Base-by-base conservation (phyloP, 2,113 vertebrate genomes). In the Callorhinus ursinus region DNA sequence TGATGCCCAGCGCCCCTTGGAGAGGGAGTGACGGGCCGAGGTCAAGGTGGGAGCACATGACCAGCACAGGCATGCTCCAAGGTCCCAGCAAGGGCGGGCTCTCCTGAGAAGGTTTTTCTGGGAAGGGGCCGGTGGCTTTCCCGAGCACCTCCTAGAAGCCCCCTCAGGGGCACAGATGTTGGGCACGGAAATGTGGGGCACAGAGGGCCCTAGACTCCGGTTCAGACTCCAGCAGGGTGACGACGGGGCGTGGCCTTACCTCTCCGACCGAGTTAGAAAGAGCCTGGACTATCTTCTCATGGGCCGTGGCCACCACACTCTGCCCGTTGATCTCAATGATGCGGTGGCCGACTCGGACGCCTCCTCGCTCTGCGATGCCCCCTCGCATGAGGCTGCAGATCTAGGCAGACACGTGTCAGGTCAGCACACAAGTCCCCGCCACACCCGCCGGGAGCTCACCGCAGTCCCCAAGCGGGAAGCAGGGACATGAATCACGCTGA, bases 261-360 rank as follows among this genome's bases (percentile, higher is more conserved):
- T 99, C 99, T 94, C 99, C 99, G 31, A 99, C 99, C 0, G 99
- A 99, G 98, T 99, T 99, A 2, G 99, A 99, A 98, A 99, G 92
- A 11, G 99, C 99, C 95, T 99, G 99, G 57, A 99, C 99, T 13
- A 99, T 99, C 99, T 99, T 99, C 98, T 99, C 99, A 0, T 99
- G 99, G 53, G 99, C 99, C 0, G 99, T 99, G 59, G 99, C 99
- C 98, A 99, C 99, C 12, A 99, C 99, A 0, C 99, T 99, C 98
- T 99, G 99, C 63, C 99, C 99, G 0, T 99, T 99, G 99, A 99
- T 99, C 99, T 99, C 99, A 13, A 99, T 99, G 92, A 99, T 99
- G 24, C 99, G 99, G 96, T 99, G 99, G 90, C 99, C 99, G 1
- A 99, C 99, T 0, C 99, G 98, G 5, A 99, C 99, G 0, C 99